Conservation (phyloP, 37 sponge, comb jelly and placozoan genomes). For the Chondrilla cf. caribensis region DNA sequence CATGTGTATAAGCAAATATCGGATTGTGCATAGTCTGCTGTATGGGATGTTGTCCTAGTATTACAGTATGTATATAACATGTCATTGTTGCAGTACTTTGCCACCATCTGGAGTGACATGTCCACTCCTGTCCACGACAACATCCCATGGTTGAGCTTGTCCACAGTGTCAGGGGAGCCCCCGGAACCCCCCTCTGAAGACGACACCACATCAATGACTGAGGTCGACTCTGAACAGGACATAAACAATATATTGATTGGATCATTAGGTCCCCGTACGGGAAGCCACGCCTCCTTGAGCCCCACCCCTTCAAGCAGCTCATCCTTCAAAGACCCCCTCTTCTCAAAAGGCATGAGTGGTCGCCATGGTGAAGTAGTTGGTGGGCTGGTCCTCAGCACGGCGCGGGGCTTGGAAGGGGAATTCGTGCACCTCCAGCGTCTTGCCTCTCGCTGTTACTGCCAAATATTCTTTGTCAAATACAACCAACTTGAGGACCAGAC, state of each 20-base stretch:
- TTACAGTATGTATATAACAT: no score
- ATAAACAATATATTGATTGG: background rate
- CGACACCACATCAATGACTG: background rate
- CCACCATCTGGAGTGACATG: slow-evolving; percentile 30
- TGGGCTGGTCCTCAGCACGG: slow-evolving; percentile 49
- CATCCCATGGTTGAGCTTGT: slow-evolving; percentile 69
- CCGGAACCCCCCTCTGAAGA: background rate
- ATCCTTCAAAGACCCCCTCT: background rate
- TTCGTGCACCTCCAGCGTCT: slow-evolving; percentile 71
- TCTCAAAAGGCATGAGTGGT: background rate
- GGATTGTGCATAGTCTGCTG: no score
- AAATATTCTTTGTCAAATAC: slow-evolving; percentile 70
- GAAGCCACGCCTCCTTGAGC: background rate
- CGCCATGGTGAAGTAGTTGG: slow-evolving; percentile 70
- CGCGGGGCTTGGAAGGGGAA: background rate
- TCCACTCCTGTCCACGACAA: background rate
- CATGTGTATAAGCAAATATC: no score
- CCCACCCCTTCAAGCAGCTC: background rate
- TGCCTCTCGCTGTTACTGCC: slow-evolving; percentile 78
- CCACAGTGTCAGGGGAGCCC: slow-evolving; percentile 21
- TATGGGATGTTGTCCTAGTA: no score
- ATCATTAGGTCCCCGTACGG: no score
- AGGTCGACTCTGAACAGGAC: background rate
- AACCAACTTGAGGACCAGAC: slow-evolving; percentile 19
- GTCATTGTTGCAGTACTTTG: slow-evolving; percentile 54